phyloP scores from a whole-genome alignment of 2,888 invertebrate genomes.

The Synergus umbraculus region DNA sequence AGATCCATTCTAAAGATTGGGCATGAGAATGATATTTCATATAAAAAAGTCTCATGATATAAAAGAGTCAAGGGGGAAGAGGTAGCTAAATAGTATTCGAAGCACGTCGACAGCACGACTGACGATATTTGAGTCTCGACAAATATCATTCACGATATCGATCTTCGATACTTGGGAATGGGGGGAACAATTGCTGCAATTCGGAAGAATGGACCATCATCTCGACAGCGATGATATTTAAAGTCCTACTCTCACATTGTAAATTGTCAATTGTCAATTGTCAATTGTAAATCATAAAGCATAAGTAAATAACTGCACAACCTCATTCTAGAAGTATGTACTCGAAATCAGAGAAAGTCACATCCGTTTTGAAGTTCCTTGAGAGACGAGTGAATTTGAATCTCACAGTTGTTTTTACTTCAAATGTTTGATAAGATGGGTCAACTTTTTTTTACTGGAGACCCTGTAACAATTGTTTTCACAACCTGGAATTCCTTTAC shows the following conservation, averaged over 20 bases:
- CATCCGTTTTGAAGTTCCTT: background rate
- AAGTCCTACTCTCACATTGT: background rate
- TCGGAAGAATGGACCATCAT: slow-evolving; percentile 7
- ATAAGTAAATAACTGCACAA: background rate
- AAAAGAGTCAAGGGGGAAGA: background rate
- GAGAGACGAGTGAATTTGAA: background rate
- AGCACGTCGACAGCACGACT: slow-evolving; percentile 24
- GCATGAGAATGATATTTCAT: slow-evolving; percentile 25
- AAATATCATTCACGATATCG: slow-evolving; percentile 20
- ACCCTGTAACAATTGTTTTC: background rate
- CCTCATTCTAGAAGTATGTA: background rate
- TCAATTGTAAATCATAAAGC: background rate
- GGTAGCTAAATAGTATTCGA: slow-evolving; percentile 16
- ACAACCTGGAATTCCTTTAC: background rate
- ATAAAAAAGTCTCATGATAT: background rate
- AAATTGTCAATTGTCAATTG: background rate
- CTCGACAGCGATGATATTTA: background rate
- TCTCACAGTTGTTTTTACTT: background rate
- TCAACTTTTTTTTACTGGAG: background rate
- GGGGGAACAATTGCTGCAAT: slow-evolving; percentile 6
- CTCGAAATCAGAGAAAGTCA: background rate
- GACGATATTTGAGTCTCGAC: background rate
- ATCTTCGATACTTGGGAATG: background rate
- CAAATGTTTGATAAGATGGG: background rate
- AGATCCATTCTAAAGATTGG: background rate